Conservation (phyloP, 2,797 vertebrate genomes). For the Etheostoma nigrum region DNA sequence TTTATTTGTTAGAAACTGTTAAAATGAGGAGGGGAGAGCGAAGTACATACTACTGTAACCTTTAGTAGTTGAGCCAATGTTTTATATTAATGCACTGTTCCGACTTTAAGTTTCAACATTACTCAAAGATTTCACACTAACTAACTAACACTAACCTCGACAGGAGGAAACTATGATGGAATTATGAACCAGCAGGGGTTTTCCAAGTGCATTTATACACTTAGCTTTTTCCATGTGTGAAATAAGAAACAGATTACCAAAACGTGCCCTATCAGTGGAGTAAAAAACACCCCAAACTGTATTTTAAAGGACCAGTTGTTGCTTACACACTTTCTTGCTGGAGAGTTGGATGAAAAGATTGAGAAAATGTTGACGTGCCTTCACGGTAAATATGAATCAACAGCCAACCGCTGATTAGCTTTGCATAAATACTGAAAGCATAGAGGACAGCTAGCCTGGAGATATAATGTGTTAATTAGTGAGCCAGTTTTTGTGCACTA, state of each 20-base stretch:
- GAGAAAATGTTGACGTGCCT: neutral
- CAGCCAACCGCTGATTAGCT: neutral
- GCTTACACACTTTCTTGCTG: neutral
- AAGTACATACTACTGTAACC: slow-evolving; percentile 1
- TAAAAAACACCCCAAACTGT: neutral
- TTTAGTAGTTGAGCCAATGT: slow-evolving; percentile 8
- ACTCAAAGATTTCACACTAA: slow-evolving; percentile 7
- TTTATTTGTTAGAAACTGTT: neutral
- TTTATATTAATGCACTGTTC: neutral
- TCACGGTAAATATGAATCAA: neutral
- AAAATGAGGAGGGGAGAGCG: neutral
- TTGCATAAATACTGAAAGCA: neutral
- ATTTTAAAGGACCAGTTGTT: neutral
- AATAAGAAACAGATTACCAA: neutral
- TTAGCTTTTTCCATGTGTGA: neutral
- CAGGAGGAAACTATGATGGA: slow-evolving; percentile 1
- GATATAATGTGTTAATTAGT: neutral
- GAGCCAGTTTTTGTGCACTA: neutral
- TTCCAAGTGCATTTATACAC: neutral
- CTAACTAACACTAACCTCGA: neutral
- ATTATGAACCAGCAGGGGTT: neutral
- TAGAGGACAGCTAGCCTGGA: neutral
- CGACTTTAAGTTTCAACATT: neutral
- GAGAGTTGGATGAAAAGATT: neutral
- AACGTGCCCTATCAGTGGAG: neutral